phyloP scores from a whole-genome alignment of 2,888 invertebrate genomes.

The Odontocolon sp. region DNA sequence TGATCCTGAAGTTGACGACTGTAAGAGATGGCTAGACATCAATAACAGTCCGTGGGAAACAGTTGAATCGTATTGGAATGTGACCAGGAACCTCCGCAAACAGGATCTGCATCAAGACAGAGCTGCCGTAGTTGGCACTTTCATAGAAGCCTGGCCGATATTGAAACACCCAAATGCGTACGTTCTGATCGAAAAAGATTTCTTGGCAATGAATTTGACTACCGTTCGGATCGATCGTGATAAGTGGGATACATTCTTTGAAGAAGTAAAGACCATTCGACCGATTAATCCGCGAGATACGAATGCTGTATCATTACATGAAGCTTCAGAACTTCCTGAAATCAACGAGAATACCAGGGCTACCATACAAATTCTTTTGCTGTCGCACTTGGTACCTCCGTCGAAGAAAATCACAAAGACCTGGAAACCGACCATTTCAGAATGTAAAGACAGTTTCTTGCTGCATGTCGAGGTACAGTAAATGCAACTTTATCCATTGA shows the following conservation, averaged over 20 bases:
- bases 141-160: conserved; percentile 15
- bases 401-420: not conserved
- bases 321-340: no score
- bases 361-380: conserved; percentile 7
- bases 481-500: not conserved
- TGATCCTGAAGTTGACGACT: conserved; percentile 1
- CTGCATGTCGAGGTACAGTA: conserved; percentile 9
- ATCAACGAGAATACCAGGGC: conserved; percentile 16
- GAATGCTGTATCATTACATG: conserved; percentile 5
- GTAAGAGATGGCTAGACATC: conserved; percentile 4
- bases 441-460: conserved; percentile 5
- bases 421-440: conserved; percentile 12
- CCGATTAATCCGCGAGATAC: conserved; percentile 17
- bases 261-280: conserved; percentile 10
- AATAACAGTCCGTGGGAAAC: conserved; percentile 17
- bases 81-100: conserved; percentile 1
- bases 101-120: not conserved
- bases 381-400: conserved; percentile 14
- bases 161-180: conserved; percentile 12
- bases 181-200: conserved; percentile 17
- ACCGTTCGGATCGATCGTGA: not conserved
- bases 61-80: not conserved
- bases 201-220: conserved; percentile 10
- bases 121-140: not conserved
- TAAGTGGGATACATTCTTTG: not conserved